A percentile compares a stretch with the other conserved stretches of the same genome.
Conservation (phyloP, 2,888 invertebrate species). For the Stratiomys singularior region DNA sequence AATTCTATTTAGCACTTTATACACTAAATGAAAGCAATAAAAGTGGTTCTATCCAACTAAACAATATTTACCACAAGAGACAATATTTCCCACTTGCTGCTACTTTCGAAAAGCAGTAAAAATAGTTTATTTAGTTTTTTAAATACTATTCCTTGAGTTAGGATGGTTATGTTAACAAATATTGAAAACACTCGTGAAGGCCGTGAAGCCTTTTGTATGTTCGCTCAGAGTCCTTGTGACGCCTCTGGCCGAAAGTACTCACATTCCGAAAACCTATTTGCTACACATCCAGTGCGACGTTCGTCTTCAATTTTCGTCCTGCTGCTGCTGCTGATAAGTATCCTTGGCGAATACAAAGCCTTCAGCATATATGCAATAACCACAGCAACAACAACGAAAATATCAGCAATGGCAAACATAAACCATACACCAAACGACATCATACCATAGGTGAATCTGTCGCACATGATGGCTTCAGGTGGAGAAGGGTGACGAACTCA, state of each 20-base stretch:
- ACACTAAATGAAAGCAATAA: too few species aligned
- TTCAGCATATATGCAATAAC: slow-evolving; percentile 24
- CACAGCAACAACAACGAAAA: not conserved
- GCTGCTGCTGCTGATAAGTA: slow-evolving; percentile 29
- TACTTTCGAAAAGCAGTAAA: too few species aligned
- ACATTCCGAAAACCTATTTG: not conserved
- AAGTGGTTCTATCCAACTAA: too few species aligned
- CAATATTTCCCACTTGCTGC: too few species aligned
- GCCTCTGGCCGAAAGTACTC: not conserved
- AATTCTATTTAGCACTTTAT: too few species aligned
- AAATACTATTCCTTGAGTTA: too few species aligned
- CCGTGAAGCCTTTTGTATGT: too few species aligned
- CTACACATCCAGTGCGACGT: not conserved
- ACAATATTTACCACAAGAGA: too few species aligned
- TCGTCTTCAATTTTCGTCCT: slow-evolving; percentile 14
- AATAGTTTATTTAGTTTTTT: too few species aligned
- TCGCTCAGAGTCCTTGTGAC: too few species aligned
- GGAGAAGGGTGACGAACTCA: not conserved
- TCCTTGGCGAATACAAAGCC: slow-evolving; percentile 33
- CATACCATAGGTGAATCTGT: slow-evolving; percentile 32
- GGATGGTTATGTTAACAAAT: too few species aligned
- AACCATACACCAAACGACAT: slow-evolving; percentile 27
- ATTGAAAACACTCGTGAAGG: too few species aligned
- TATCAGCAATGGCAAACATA: slow-evolving; percentile 3
- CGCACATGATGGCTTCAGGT: slow-evolving; percentile 15